Conservation (phyloP, 2,888 invertebrate species). For the Perizoma affinitatum region DNA sequence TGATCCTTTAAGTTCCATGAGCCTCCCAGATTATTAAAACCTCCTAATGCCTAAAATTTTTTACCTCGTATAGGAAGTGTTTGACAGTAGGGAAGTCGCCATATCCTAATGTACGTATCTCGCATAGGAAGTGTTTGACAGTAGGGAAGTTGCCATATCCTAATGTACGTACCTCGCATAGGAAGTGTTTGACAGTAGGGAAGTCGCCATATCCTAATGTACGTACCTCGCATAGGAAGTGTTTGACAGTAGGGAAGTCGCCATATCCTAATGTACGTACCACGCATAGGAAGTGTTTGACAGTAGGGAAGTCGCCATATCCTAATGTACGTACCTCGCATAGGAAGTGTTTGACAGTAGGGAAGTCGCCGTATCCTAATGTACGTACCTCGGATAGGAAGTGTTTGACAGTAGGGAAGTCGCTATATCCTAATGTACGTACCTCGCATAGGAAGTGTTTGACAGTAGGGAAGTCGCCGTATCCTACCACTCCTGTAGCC, state of each 20-base stretch:
- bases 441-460: conserved; percentile 82
- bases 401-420: too few species aligned
- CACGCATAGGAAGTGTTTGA: background rate
- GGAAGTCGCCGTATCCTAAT: conserved; percentile 74
- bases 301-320: too few species aligned
- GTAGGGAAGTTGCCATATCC: conserved; percentile 79
- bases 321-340: conserved; percentile 63
- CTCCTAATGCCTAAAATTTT: too few species aligned
- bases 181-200: too few species aligned
- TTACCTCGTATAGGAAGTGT: too few species aligned
- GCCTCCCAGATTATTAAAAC: too few species aligned
- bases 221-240: conserved; percentile 77
- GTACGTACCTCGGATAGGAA: background rate
- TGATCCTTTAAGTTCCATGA: too few species aligned
- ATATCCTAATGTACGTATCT: conserved; percentile 49
- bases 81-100: too few species aligned
- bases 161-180: conserved; percentile 27
- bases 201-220: background rate
- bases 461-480: conserved; percentile 78
- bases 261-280: conserved; percentile 61
- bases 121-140: conserved; percentile 80
- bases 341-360: conserved; percentile 79
- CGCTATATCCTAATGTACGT: background rate
- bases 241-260: conserved; percentile 79
- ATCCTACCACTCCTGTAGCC: conserved; percentile 65